A percentile compares a stretch with the other conserved stretches of the same genome.
These are phyloP conservation scores for Ormyrus thymus DNA, from an alignment of 2,888 invertebrate genomes.

Conservation along the genomic window DNA sequence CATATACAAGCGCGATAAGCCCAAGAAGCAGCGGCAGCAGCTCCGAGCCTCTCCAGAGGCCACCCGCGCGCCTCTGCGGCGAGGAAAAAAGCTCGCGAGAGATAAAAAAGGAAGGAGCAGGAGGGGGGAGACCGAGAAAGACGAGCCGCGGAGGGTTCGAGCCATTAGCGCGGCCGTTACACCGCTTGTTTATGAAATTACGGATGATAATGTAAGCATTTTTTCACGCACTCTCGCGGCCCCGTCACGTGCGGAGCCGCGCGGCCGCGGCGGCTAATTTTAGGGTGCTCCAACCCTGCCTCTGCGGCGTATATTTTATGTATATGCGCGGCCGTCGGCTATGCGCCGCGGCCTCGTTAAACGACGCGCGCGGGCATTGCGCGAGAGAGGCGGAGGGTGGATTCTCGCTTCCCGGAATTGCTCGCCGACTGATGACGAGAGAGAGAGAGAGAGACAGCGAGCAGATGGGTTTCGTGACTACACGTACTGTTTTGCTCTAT, in stretches of 20 bases:
- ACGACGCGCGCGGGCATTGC: constrained; percentile 3
- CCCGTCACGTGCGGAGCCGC: constrained; percentile 56
- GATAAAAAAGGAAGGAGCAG: background rate
- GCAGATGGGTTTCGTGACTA: too few relatives aligned
- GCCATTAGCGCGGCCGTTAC: constrained; percentile 55
- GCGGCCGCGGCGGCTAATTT: constrained; percentile 69
- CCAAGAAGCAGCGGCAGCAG: background rate
- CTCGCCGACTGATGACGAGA: background rate
- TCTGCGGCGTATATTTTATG: too few relatives aligned
- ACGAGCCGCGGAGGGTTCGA: constrained; percentile 34
- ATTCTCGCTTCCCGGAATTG: constrained; percentile 45
- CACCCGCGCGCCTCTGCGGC: constrained; percentile 68
- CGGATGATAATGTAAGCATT: constrained; percentile 75
- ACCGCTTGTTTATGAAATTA: constrained; percentile 73
- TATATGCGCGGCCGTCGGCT: constrained; percentile 20
- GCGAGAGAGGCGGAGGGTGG: too few relatives aligned
- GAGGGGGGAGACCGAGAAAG: background rate
- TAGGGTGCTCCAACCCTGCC: constrained; percentile 72
- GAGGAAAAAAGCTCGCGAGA: background rate
- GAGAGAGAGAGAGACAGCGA: too few relatives aligned
- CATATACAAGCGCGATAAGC: background rate
- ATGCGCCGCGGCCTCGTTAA: constrained; percentile 21
- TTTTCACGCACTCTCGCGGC: constrained; percentile 70
- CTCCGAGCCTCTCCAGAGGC: constrained; percentile 57
- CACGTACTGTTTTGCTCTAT: too few relatives aligned